Base-by-base conservation (phyloP, 2,797 vertebrate genomes). In the Enteromius viviparus region DNA sequence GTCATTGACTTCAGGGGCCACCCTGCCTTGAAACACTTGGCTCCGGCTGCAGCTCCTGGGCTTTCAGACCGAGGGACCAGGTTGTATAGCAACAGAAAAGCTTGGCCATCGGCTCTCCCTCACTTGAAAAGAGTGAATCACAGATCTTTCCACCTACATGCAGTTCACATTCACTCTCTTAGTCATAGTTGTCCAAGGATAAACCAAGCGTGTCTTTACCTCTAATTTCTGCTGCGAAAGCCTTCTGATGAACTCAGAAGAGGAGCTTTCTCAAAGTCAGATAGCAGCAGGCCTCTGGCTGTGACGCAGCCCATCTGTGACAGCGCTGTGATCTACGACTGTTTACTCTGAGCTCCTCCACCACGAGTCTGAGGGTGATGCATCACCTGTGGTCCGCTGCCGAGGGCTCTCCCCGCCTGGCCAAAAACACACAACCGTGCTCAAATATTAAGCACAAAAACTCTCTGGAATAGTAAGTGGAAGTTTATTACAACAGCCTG, bases 271-370 rank as follows among this genome's bases (percentile, higher is more conserved):
- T 66, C 26, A 55, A 53, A 60, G 29, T 23, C 58, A 76, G 60
- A 60, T 76, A 55, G 26, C 37, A 23, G 11, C 40, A 42, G 60
- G 26, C 49, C 47, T 58, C 72, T 55, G 55, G 72, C 76, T 70
- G 53, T 66, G 86, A 91, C 90, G 78, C 82, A 88, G 58, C 87
- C 87, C 89, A 87, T 90, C 91, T 92, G 87, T 89, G 91, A 89
- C 89, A 90, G 87, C 87, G 84, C 79, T 86, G 92, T 94, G 92
- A 94, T 94, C 93, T 93, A 93, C 87, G 91, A 92, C 91, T 93
- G 92, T 94, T 94, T 94, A 93, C 91, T 91, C 78, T 88, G 87
- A 87, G 89, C 81, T 87, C 85, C 86, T 84, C 82, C 78, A 19
- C 88, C 80, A 75, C 49, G 17, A 91, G 87, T 85, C 89, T 89